A percentile compares a stretch with the other conserved stretches of the same genome.
phyloP scores from a whole-genome alignment of 2,113 vertebrate species.

The Salvator merianae region DNA sequence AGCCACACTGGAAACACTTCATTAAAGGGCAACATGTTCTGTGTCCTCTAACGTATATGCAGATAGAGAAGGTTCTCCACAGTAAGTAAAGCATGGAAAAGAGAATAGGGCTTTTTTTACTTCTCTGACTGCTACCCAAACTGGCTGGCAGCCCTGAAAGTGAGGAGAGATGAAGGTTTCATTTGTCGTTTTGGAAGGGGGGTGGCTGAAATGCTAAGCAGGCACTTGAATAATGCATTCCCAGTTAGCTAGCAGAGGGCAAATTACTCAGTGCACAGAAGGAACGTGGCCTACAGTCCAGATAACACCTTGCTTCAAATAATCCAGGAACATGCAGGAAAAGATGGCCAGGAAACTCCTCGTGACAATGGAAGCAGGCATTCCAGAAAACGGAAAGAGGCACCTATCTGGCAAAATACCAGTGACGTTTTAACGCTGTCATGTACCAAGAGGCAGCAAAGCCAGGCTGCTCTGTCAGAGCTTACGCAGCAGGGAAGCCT shows the following conservation, averaged over 20 bases:
- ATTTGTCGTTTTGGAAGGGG: neutral
- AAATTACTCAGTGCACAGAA: neutral
- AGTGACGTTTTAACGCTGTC: neutral
- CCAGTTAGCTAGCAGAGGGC: neutral
- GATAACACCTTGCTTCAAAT: neutral
- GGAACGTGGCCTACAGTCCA: no score
- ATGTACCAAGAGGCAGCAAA: neutral
- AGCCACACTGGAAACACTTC: neutral
- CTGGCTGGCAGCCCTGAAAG: neutral
- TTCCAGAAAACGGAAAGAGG: neutral
- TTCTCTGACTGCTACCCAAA: neutral
- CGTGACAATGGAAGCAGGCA: neutral
- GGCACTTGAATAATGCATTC: constrained; percentile 18
- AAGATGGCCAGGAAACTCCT: neutral
- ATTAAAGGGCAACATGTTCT: neutral
- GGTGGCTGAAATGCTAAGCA: neutral
- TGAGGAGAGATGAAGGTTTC: constrained; percentile 11
- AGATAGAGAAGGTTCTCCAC: neutral
- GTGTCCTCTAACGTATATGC: neutral
- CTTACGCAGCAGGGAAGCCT: neutral
- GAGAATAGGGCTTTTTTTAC: neutral
- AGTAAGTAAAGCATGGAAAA: neutral
- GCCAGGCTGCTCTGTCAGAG: neutral
- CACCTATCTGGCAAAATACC: no score
- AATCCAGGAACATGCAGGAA: neutral